Evolutionary conservation across 2,113 vertebrate species (phyloP), one percentile per base, ranked within the genome.

Genomic region (Ranitomeya variabilis): DNA sequence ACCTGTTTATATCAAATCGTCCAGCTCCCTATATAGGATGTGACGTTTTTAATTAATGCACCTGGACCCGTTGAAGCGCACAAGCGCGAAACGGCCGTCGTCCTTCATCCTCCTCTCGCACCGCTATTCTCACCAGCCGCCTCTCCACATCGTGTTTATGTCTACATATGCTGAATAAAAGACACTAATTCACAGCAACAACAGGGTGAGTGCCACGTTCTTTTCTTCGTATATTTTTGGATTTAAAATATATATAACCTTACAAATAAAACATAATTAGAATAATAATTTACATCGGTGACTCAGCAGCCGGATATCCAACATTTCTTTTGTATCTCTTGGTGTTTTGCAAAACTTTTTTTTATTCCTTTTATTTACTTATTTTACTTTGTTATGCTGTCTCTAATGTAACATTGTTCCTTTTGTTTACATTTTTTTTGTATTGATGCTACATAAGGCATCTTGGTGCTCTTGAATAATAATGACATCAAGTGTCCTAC

Each of bases 401-500:
- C 80, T 54, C 74, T 77, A 83, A 84, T 55, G 87, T 77, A 84
- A 77, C 62, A 83, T 84, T 77, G 78, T 71, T 71, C 81, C 54
- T 87, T 87, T 45, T 45, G 1, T 45, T 4, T 45, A 45, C 5
- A 45, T 45, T 45, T 45, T 45, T 37, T 45, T 57, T 59, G 90
- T 86, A 55, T 71, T 10, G 12, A 90, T 78, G 86, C 90, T 88
- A 88, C 90, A 93, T 93, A 92, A 86, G 86, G 87, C 89, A 90
- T 86, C 82, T 88, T 91, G 91, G 86, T 91, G 90, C 89, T 87
- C 84, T 90, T 69, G 82, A 80, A 92, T 89, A 83, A 52, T 88
- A 89, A 91, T 89, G 10, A 86, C 82, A 90, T 59, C 90, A 83
- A 67, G 6, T 90, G 86, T 12, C 90, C 91, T 90, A 87, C 90